These are phyloP conservation scores for Emydoidea blandingii DNA, from an alignment of 2,797 vertebrate species.

Conservation along the genomic window DNA sequence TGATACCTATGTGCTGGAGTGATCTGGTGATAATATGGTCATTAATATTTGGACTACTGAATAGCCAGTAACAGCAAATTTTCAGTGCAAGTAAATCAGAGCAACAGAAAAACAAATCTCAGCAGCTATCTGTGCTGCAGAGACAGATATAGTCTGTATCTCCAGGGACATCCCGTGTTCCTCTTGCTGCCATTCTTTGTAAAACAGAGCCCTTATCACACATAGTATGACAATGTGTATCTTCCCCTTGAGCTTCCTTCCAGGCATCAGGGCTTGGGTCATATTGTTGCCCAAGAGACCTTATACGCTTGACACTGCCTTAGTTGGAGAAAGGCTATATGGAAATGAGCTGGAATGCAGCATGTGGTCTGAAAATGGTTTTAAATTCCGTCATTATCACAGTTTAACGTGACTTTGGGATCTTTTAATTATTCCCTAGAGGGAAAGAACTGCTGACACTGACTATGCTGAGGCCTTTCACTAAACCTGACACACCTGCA, in stretches of 20 bases:
- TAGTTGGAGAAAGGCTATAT: conserved; percentile 50
- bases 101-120: conserved; percentile 40
- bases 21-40: neutral
- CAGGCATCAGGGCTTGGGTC: conserved; percentile 54
- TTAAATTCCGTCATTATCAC: conserved; percentile 57
- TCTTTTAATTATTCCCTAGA: conserved; percentile 71
- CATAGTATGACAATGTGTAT: conserved; percentile 41
- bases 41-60: neutral
- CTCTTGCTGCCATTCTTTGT: conserved; percentile 54
- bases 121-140: conserved; percentile 2
- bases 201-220: conserved; percentile 56
- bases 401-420: conserved; percentile 55
- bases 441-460: conserved; percentile 53
- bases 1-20: neutral
- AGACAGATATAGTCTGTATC: conserved; percentile 58
- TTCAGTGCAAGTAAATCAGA: neutral
- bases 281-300: conserved; percentile 46
- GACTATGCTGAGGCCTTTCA: conserved; percentile 15
- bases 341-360: conserved; percentile 62
- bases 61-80: neutral
- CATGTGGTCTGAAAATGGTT: conserved; percentile 47
- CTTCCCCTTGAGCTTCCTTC: conserved; percentile 72
- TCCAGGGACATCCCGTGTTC: conserved; percentile 36
- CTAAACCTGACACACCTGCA: neutral
- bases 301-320: conserved; percentile 54